These are phyloP conservation scores for Umimayanthus chanpuru DNA, from an alignment of 92 coral and sea anemone genomes.

Conservation along the genomic window DNA sequence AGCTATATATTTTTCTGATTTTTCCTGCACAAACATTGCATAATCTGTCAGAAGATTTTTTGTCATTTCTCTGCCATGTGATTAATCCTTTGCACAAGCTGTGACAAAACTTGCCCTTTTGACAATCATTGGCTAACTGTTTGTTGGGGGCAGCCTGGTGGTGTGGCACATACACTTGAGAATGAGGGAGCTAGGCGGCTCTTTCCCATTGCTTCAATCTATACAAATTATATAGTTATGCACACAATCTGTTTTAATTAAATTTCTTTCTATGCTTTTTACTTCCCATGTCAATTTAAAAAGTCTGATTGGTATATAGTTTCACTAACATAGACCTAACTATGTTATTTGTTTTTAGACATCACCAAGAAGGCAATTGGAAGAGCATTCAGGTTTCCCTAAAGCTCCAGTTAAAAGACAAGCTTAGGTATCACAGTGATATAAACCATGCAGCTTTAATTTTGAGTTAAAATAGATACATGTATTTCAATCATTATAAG, in stretches of 20 bases:
- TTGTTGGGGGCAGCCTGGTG: not conserved
- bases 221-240: not conserved
- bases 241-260: not conserved
- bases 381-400: conserved; percentile 9
- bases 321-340: conserved; percentile 20
- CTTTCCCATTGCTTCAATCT: not conserved
- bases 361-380: conserved; percentile 14
- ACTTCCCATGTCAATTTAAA: not conserved
- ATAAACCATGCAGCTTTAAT: conserved; percentile 23
- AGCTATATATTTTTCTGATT: not conserved
- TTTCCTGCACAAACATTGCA: no score
- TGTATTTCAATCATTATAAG: not conserved
- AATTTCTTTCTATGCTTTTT: not conserved
- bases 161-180: not conserved
- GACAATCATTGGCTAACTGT: conserved; percentile 15
- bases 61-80: conserved; percentile 1
- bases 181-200: not conserved
- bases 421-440: conserved; percentile 2
- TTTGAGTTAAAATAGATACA: conserved; percentile 11
- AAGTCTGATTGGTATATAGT: conserved; percentile 25
- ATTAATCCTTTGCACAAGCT: not conserved
- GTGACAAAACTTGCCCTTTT: conserved; percentile 14
- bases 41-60: not conserved
- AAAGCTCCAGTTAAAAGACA: conserved; percentile 11
- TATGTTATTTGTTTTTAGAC: conserved; percentile 25